Base-by-base conservation (phyloP, 1,140 invertebrate species). In the Lysiphlebus fabarum region DNA sequence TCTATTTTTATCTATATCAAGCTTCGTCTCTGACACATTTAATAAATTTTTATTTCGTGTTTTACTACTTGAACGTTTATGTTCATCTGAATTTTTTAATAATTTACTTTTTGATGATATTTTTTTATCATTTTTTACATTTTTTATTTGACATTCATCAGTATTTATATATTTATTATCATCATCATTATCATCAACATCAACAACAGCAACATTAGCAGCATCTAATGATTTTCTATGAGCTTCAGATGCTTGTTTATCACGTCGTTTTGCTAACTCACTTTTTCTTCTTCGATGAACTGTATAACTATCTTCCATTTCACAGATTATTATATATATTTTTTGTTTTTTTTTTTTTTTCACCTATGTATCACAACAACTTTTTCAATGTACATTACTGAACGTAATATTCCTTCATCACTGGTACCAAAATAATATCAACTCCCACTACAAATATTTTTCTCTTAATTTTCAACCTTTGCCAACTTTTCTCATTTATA, bases 291-390 rank as follows among this genome's bases (percentile, higher is more conserved):
- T 72, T 64, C 76, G 63, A 62, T 79, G 76, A 63, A 77, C 73
- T 61, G 67, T 70, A 65, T 78, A 78, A 68, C 76, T 77, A 59
- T 79, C 77, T 65, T 79, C 75, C 76, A 79, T 78, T 41, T 44
- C 59, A 63, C 55, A 1, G 41, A 44, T 44, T 34, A 36, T 47
- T 42, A 34, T 55, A n/a, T n/a, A n/a, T n/a, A n/a, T n/a, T n/a
- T n/a, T n/a, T n/a, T n/a, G n/a, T n/a, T n/a, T n/a, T n/a, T n/a
- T n/a, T n/a, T n/a, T n/a, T n/a, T n/a, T 7, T 7, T 14, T 45
- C 44, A 38, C 11, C 38, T 33, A 51, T 7, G 12, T n/a, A 51
- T 14, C 49, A 51, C 49, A 37, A 26, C 17, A 26, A 26, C 17
- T 26, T 26, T 26, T 26, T 26, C 17, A 26, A 26, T 43, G n/a